A percentile compares a stretch with the other conserved stretches of the same genome.
These are phyloP conservation scores for Rhamphomyia laevipes DNA, from an alignment of 2,888 invertebrate species.

Conservation along the genomic window DNA sequence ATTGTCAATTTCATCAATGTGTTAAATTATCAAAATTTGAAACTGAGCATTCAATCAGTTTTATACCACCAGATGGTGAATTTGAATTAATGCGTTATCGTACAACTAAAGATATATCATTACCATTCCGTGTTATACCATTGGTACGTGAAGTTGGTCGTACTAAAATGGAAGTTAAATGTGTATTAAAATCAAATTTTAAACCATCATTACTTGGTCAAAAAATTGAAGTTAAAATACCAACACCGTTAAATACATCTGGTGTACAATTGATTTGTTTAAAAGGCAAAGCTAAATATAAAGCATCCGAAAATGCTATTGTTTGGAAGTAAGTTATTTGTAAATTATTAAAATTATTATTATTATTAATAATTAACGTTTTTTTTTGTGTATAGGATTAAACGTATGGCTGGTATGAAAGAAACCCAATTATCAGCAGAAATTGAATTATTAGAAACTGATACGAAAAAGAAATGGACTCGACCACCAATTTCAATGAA, in stretches of 20 bases:
- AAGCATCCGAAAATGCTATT: constrained; percentile 99
- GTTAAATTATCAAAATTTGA: constrained; percentile 99
- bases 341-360: constrained; percentile 5
- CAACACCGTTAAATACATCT: constrained; percentile 96
- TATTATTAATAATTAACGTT: too few relatives aligned
- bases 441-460: constrained; percentile 95
- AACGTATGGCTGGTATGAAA: constrained; percentile 96
- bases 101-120: constrained; percentile 97
- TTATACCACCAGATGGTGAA: constrained; percentile 99
- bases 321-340: constrained; percentile 67
- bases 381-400: constrained; percentile 47
- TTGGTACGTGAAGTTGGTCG: constrained; percentile 95
- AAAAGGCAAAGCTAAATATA: constrained; percentile 99
- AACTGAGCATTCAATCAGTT: constrained; percentile 99
- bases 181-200: constrained; percentile 97
- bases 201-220: constrained; percentile 96
- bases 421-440: constrained; percentile 99
- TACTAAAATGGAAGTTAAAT: constrained; percentile 99
- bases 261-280: constrained; percentile 98
- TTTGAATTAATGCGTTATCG: constrained; percentile 99
- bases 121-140: constrained; percentile 98
- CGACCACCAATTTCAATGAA: constrained; percentile 99
- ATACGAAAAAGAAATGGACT: constrained; percentile 99
- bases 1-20: constrained; percentile 99
- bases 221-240: constrained; percentile 98